phyloP scores from a whole-genome alignment of 53 echinoderm and acorn worm genomes.

The Stichopus horrens region DNA sequence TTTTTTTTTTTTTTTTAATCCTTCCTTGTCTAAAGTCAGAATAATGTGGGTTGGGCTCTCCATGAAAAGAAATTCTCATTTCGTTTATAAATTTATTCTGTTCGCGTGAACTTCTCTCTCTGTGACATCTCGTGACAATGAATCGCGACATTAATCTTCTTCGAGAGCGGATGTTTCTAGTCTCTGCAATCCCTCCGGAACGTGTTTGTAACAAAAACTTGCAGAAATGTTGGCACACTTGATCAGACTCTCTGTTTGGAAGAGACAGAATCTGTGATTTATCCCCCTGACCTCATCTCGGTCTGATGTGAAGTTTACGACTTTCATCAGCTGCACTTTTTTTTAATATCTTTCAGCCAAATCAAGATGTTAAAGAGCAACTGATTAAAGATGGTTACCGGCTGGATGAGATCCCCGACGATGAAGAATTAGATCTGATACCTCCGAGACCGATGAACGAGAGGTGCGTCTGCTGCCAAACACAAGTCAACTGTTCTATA shows the following conservation, averaged over 20 bases:
- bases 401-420: slow-evolving; percentile 96
- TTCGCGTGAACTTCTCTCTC: no score
- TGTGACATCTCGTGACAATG: no score
- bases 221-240: neutral
- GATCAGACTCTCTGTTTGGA: neutral
- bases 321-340: neutral
- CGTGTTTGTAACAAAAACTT: no score
- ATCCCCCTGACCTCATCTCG: neutral
- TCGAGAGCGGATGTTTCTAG: no score
- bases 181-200: no score
- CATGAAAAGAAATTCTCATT: no score
- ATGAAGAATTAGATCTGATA: slow-evolving; percentile 94
- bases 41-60: no score
- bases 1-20: no score
- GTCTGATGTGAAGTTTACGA: neutral
- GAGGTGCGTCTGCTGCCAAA: slow-evolving; percentile 94
- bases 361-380: slow-evolving; percentile 92
- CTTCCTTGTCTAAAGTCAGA: no score
- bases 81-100: no score
- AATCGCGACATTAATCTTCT: no score
- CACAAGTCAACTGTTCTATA: slow-evolving; percentile 70
- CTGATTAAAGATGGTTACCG: slow-evolving; percentile 97
- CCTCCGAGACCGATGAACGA: slow-evolving; percentile 94
- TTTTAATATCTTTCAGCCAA: slow-evolving; percentile 59
- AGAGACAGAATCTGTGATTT: neutral